phyloP scores from a whole-genome alignment of 2,113 vertebrate genomes.

The Strigops habroptila region DNA sequence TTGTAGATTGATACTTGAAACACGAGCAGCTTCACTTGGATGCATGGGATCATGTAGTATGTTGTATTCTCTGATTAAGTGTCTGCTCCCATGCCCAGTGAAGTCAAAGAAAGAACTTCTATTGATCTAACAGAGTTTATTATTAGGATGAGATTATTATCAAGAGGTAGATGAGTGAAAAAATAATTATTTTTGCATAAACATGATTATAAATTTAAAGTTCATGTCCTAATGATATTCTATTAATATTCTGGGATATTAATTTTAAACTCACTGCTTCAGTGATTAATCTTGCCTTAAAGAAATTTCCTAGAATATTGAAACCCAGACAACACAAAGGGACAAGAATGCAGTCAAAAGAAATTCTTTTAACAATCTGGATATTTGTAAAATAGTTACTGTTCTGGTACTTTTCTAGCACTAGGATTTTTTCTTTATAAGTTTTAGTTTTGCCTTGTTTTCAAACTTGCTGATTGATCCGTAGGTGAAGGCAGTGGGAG shows the following conservation, averaged over 20 bases:
- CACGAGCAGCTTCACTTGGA: background rate
- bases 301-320: background rate
- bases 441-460: background rate
- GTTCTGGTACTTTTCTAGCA: background rate
- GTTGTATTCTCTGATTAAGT: background rate
- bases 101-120: background rate
- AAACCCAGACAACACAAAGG: background rate
- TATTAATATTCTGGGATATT: background rate
- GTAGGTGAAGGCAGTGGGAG: background rate
- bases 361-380: background rate
- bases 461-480: background rate
- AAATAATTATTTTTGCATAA: constrained; percentile 13
- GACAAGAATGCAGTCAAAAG: background rate
- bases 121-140: background rate
- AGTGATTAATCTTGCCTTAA: constrained; percentile 20
- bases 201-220: constrained; percentile 1
- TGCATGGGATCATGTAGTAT: background rate
- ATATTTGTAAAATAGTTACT: background rate
- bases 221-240: background rate
- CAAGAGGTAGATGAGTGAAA: background rate
- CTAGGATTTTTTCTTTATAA: background rate
- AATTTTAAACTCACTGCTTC: background rate
- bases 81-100: background rate
- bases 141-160: background rate
- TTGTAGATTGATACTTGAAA: background rate